A percentile compares a stretch with the other conserved stretches of the same genome.
Conservation (phyloP, 2,888 invertebrate genomes). For the Meandrusa payeni region DNA sequence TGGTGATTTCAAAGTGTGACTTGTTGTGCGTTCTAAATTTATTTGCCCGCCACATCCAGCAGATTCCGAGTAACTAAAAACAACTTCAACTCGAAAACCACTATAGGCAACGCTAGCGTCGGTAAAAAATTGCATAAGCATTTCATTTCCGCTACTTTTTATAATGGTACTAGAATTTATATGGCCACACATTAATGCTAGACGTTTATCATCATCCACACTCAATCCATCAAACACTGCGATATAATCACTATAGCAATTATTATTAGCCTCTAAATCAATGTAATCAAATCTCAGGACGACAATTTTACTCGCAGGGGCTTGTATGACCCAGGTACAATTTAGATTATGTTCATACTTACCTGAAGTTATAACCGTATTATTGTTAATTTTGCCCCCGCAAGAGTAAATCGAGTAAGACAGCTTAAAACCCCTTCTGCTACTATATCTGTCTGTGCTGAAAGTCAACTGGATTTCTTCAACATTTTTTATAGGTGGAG, state of each 20-base stretch:
- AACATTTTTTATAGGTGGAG: constrained; percentile 54
- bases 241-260: constrained; percentile 83
- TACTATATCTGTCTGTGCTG: constrained; percentile 77
- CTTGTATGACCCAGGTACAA: constrained; percentile 90
- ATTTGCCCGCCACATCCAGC: constrained; percentile 86
- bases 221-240: constrained; percentile 75
- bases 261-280: constrained; percentile 65
- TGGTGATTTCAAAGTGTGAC: constrained; percentile 60
- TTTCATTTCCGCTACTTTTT: constrained; percentile 79
- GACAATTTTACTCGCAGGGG: constrained; percentile 83
- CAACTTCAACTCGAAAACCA: constrained; percentile 82
- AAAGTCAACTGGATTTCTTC: constrained; percentile 71
- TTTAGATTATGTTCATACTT: constrained; percentile 77
- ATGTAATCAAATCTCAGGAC: constrained; percentile 82
- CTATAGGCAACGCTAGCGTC: constrained; percentile 59
- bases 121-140: constrained; percentile 76
- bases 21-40: constrained; percentile 66
- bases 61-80: constrained; percentile 77
- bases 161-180: constrained; percentile 76
- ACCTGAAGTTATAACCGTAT: constrained; percentile 71
- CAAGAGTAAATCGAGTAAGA: constrained; percentile 83
- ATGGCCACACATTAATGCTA: constrained; percentile 86
- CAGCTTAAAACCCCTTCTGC: constrained; percentile 81
- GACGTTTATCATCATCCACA: constrained; percentile 53
- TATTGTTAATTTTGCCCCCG: constrained; percentile 86